Conservation (phyloP, 2,797 vertebrate genomes). For the Oreochromis grahami region DNA sequence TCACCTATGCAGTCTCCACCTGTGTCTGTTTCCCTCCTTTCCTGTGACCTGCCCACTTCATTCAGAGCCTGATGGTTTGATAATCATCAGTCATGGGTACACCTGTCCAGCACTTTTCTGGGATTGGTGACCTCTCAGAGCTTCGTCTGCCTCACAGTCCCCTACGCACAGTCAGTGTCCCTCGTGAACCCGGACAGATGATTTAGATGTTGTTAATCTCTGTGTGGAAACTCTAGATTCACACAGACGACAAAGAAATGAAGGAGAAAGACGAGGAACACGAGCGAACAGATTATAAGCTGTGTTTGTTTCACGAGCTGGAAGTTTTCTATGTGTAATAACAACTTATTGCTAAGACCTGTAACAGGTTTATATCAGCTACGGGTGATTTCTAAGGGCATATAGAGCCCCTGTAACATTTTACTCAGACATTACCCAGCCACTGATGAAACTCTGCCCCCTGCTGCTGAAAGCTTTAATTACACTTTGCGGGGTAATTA, state of each 20-base stretch:
- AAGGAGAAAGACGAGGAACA: not conserved
- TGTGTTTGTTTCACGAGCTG: not conserved
- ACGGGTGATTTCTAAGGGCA: not conserved
- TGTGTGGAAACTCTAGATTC: not conserved
- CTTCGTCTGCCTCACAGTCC: not conserved
- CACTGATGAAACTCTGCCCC: not conserved
- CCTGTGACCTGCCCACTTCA: not conserved
- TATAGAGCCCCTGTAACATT: not conserved
- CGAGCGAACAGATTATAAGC: rapidly evolving
- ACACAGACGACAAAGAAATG: not conserved
- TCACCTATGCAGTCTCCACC: not conserved
- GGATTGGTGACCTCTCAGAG: rapidly evolving
- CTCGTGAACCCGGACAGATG: not conserved
- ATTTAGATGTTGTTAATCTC: not conserved
- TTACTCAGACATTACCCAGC: not conserved
- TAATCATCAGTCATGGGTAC: not conserved
- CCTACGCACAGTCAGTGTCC: not conserved
- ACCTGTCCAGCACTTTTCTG: not conserved
- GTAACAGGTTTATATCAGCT: not conserved
- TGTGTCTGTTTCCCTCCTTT: not conserved
- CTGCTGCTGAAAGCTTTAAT: not conserved
- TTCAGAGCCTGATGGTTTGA: not conserved
- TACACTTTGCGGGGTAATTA: not conserved
- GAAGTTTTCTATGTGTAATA: not conserved
- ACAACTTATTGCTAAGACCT: not conserved